Percentiles rank a stretch among this genome's conserved stretches.
These are phyloP conservation scores for Apis florea DNA, from an alignment of 1,140 invertebrate species.

Conservation along the genomic window DNA sequence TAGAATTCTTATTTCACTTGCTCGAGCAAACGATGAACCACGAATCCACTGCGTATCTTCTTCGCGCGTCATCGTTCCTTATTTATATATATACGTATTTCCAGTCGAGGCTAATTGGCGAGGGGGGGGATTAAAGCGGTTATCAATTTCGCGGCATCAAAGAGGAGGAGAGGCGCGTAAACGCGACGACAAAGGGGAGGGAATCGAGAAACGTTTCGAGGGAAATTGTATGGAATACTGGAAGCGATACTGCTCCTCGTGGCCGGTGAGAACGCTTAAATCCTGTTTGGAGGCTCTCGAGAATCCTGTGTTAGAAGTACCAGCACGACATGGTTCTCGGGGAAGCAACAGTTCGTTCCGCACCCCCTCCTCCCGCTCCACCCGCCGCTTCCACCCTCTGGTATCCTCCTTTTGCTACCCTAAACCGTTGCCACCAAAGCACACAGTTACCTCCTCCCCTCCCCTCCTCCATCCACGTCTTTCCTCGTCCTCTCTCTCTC, in stretches of 20 bases:
- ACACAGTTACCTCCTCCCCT: constrained; percentile 48
- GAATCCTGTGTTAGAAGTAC: constrained; percentile 70
- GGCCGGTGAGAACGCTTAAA: constrained; percentile 66
- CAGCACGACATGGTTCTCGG: constrained; percentile 64
- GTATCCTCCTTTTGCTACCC: constrained; percentile 65
- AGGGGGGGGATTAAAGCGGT: too few relatives aligned
- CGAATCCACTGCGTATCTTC: too few relatives aligned
- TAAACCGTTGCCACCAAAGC: constrained; percentile 64
- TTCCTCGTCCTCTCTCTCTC: constrained; percentile 42
- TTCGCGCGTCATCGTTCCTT: too few relatives aligned
- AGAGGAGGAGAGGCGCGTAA: background rate
- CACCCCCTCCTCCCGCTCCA: constrained; percentile 56
- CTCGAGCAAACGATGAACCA: too few relatives aligned
- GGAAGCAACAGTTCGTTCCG: constrained; percentile 78
- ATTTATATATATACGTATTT: too few relatives aligned
- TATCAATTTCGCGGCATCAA: background rate
- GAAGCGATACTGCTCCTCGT: constrained; percentile 59
- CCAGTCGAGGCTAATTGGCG: too few relatives aligned
- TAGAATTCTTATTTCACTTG: too few relatives aligned
- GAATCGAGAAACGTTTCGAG: constrained; percentile 29
- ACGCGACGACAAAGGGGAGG: background rate
- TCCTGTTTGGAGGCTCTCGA: constrained; percentile 69
- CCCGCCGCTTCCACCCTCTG: constrained; percentile 55
- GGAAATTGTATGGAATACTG: constrained; percentile 57
- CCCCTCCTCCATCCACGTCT: constrained; percentile 37